These are phyloP conservation scores for Hesperophylax magnus DNA, from an alignment of 1,140 invertebrate genomes.

Conservation along the genomic window DNA sequence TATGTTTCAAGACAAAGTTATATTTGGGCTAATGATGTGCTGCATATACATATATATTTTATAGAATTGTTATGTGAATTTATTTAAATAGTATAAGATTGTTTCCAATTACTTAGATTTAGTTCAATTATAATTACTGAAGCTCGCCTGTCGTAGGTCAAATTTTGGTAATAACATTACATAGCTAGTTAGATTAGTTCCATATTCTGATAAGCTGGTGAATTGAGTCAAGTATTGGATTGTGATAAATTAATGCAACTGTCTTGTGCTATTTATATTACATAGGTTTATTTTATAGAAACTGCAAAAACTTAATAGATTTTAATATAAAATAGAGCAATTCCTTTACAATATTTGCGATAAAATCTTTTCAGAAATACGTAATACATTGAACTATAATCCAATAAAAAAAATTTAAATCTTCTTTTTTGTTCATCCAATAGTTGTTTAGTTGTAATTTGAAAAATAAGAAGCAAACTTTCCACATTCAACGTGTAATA, in stretches of 20 bases:
- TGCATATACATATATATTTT: slow-evolving; percentile 5
- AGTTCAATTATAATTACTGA: slow-evolving; percentile 3
- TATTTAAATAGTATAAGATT: slow-evolving; percentile 24
- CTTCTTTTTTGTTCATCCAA: too few species aligned
- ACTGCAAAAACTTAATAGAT: slow-evolving; percentile 9
- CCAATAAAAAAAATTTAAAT: neutral
- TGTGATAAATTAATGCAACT: slow-evolving; percentile 48
- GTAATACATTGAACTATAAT: slow-evolving; percentile 18
- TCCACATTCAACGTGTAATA: neutral
- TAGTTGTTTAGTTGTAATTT: too few species aligned
- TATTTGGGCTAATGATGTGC: neutral
- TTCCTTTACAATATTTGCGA: neutral
- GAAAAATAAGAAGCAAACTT: neutral
- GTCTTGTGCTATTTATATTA: slow-evolving; percentile 55
- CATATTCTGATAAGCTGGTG: slow-evolving; percentile 32
- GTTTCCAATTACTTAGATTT: slow-evolving; percentile 3
- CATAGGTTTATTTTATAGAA: slow-evolving; percentile 45
- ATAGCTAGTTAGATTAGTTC: neutral
- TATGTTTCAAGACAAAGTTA: too few species aligned
- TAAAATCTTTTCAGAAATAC: neutral
- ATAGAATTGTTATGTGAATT: slow-evolving; percentile 30
- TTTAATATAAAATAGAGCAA: neutral
- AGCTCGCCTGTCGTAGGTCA: slow-evolving; percentile 9
- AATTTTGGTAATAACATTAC: neutral
- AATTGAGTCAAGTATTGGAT: slow-evolving; percentile 52